Base-by-base conservation (phyloP, 2,113 vertebrate genomes). In the Xyrauchen texanus region DNA sequence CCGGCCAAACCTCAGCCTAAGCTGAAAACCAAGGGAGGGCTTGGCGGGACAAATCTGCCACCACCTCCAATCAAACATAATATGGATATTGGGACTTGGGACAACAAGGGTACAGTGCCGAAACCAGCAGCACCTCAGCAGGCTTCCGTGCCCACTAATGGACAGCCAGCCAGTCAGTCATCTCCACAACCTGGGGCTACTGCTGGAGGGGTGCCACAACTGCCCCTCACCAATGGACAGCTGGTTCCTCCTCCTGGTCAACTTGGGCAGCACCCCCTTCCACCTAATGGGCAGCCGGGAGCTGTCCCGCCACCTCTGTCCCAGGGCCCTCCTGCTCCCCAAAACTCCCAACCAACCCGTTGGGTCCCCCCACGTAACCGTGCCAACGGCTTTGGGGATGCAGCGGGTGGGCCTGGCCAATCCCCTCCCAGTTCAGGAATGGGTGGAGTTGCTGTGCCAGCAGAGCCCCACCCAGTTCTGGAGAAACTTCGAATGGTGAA, bases 1-100 rank as follows among this genome's bases (percentile, higher is more conserved):
- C 98, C 98, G 0, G 97, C 97, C 52, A 99, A 99, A 89, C 97
- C 97, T 76, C 97, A 98, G 88, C 97, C 97, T 83, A 99, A 98
- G 88, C 91, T 98, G 90, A 98, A 98, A 95, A 95, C 94, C 85
- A 98, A 98, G 95, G 97, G 96, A 3, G 95, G 95, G 66, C 91
- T 96, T 83, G 95, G 92, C 0, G 96, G 97, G 49, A 91, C 95
- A 9, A 95, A 95, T 90, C 95, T 98, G 87, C 97, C 97, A 0
- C 95, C 95, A 73, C 95, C 95, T 0, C 97, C 96, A 81, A 97
- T 99, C 85, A 99, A 99, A 89, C 97, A 99, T 88, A 99, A 99
- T 90, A 98, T 99, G 97, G 98, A 99, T 93, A 99, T 99, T 10
- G 98, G 98, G 88, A 99, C 98, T 86, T 99, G 98, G 97, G 98